phyloP scores from a whole-genome alignment of 2,797 vertebrate genomes.

The Betta splendens region DNA sequence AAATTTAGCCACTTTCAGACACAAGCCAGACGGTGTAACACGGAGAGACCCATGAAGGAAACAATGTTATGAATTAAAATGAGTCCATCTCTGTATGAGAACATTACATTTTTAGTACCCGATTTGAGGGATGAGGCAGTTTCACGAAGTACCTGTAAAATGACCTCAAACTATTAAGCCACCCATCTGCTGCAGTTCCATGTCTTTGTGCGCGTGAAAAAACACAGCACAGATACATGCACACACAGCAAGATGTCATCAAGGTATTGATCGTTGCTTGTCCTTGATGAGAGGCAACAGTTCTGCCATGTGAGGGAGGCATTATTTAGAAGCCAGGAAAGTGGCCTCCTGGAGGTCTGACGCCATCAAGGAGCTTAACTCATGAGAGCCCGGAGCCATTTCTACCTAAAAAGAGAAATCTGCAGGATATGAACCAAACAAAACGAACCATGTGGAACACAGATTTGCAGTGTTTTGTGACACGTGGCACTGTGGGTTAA shows the following conservation, averaged over 20 bases:
- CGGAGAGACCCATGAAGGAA: slow-evolving; percentile 21
- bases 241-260: slow-evolving; percentile 50
- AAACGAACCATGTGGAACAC: too few species aligned
- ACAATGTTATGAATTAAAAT: slow-evolving; percentile 40
- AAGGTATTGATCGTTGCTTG: slow-evolving; percentile 43
- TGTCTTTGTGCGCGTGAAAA: slow-evolving; percentile 3
- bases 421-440: too few species aligned
- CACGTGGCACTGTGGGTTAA: too few species aligned
- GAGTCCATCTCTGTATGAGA: slow-evolving; percentile 20
- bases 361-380: not conserved
- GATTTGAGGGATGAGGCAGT: slow-evolving; percentile 1
- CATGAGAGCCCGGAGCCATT: too few species aligned
- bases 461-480: too few species aligned
- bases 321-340: slow-evolving; percentile 16
- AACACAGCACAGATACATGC: slow-evolving; percentile 9
- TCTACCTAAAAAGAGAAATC: too few species aligned
- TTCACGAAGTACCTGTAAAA: slow-evolving; percentile 1
- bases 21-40: slow-evolving; percentile 55
- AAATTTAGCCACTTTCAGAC: slow-evolving; percentile 65
- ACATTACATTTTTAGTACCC: not conserved
- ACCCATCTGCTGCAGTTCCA: not conserved
- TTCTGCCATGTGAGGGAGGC: slow-evolving; percentile 17
- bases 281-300: slow-evolving; percentile 31
- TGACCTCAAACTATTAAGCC: not conserved
- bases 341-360: slow-evolving; percentile 17